Conservation (phyloP, 2,797 vertebrate genomes). For the Tangara arthus region DNA sequence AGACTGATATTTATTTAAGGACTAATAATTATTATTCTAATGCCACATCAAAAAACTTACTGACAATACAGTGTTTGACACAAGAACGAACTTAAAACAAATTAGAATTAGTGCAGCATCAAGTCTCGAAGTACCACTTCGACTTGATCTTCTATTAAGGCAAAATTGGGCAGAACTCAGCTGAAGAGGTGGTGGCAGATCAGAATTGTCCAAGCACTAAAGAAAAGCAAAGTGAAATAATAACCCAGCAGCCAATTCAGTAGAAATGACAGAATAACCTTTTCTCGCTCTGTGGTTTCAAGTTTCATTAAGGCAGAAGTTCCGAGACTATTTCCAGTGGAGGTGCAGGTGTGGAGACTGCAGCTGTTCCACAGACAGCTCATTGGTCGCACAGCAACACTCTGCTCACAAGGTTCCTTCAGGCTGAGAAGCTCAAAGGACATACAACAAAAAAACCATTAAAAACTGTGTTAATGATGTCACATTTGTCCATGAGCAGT, state of each 20-base stretch:
- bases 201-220: not conserved
- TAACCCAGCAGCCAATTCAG: not conserved
- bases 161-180: not conserved
- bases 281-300: not conserved
- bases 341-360: not conserved
- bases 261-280: not conserved
- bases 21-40: not conserved
- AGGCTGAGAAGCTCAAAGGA: not conserved
- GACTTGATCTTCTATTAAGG: not conserved
- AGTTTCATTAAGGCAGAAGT: not conserved
- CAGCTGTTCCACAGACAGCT: constrained; percentile 3
- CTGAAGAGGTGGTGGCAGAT: not conserved
- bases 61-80: not conserved
- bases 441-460: not conserved
- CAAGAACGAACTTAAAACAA: not conserved
- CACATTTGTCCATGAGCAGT: not conserved
- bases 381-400: not conserved
- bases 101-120: not conserved
- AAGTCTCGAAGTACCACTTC: not conserved
- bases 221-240: not conserved
- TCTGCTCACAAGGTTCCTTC: not conserved
- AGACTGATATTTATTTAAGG: not conserved
- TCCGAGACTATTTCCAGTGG: not conserved
- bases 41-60: not conserved
- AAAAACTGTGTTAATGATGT: not conserved